phyloP scores from a whole-genome alignment of 2,113 vertebrate genomes.

The Ovis canadensis region DNA sequence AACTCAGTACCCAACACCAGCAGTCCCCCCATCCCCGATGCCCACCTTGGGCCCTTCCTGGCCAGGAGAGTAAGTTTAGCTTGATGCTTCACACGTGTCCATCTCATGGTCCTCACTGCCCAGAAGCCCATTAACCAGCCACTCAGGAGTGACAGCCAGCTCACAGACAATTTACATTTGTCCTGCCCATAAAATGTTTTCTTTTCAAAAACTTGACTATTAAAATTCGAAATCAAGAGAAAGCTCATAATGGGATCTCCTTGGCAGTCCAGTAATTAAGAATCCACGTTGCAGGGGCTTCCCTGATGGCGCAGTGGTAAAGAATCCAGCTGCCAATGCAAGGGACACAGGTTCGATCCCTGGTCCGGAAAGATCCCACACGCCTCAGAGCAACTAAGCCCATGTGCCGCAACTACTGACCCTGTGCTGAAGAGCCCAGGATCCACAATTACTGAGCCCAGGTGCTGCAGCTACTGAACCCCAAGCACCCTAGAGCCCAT shows the following conservation, averaged over 20 bases:
- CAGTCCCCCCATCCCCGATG: fast-evolving
- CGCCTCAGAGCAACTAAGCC: neutral
- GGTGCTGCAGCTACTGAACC: neutral
- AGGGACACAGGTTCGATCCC: neutral
- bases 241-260: neutral
- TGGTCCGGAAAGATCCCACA: neutral
- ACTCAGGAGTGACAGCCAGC: neutral
- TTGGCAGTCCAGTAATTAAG: neutral
- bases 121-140: neutral
- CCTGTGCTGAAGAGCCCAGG: neutral
- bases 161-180: neutral
- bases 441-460: too few species aligned
- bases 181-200: neutral
- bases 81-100: fast-evolving
- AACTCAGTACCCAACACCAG: neutral
- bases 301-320: neutral
- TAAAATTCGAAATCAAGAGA: neutral
- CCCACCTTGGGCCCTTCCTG: too few species aligned
- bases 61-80: neutral
- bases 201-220: neutral
- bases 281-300: neutral
- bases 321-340: neutral
- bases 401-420: neutral
- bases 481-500: neutral
- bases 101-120: neutral